phyloP scores from a whole-genome alignment of 2,888 invertebrate species.

The Harpagoxenus sublaevis region DNA sequence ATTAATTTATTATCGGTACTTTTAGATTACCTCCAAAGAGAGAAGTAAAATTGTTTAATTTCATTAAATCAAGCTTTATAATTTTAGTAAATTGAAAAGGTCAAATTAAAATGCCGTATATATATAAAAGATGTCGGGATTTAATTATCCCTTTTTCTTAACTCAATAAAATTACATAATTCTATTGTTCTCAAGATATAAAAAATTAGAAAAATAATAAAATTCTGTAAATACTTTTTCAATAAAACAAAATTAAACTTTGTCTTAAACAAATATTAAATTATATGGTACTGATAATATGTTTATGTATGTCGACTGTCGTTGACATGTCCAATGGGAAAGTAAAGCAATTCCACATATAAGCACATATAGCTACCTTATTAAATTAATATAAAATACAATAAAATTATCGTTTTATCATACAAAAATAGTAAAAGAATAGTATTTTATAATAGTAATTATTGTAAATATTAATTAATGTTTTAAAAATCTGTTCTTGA shows the following conservation, averaged over 20 bases:
- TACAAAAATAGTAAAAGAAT: not conserved
- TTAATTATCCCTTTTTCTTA: not conserved
- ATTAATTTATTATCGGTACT: too few relatives aligned
- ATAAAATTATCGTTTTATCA: not conserved
- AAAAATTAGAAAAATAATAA: not conserved
- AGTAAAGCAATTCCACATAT: too few relatives aligned
- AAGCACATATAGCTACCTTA: too few relatives aligned
- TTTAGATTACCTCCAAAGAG: too few relatives aligned
- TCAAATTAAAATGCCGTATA: not conserved
- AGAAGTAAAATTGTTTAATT: too few relatives aligned
- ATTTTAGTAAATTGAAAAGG: not conserved
- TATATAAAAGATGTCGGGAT: not conserved
- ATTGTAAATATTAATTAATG: not conserved
- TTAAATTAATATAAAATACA: not conserved
- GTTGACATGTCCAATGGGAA: too few relatives aligned
- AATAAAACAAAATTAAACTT: too few relatives aligned
- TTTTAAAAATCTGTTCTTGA: not conserved
- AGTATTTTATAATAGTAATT: not conserved
- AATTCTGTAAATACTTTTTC: too few relatives aligned
- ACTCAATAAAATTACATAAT: not conserved
- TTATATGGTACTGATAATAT: too few relatives aligned
- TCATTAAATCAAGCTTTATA: not conserved
- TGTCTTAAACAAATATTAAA: too few relatives aligned
- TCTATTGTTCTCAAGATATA: not conserved
- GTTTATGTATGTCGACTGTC: too few relatives aligned